Percentiles rank a stretch among this genome's conserved stretches.
Conservation (phyloP, 1,140 invertebrate species). For the Drosophila melanica region DNA sequence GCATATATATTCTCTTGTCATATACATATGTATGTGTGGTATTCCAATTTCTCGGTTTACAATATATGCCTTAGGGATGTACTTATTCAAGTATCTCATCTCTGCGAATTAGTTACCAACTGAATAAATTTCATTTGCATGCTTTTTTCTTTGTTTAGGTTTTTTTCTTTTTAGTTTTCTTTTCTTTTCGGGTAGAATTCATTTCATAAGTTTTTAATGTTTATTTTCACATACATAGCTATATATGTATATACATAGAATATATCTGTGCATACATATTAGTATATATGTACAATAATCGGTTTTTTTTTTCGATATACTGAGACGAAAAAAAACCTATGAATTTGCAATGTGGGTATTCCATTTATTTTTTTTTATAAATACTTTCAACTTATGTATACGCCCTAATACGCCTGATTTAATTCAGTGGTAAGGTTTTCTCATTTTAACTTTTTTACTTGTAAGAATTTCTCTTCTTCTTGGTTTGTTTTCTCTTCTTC, state of each 20-base stretch:
- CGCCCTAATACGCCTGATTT: constrained; percentile 44
- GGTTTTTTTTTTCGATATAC: constrained; percentile 11
- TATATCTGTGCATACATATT: constrained; percentile 2
- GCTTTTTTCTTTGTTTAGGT: neutral
- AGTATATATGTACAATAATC: constrained; percentile 27
- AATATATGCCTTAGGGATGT: constrained; percentile 24
- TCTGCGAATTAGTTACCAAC: constrained; percentile 17
- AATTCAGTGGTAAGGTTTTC: constrained; percentile 43
- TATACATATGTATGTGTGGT: constrained; percentile 12
- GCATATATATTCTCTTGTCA: constrained; percentile 23
- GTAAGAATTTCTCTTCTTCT: constrained; percentile 44
- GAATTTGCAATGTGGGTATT: constrained; percentile 30
- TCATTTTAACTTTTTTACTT: constrained; percentile 34
- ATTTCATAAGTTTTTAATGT: constrained; percentile 36
- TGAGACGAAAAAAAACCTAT: constrained; percentile 29
- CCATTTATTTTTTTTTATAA: constrained; percentile 34
- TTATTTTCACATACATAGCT: constrained; percentile 35
- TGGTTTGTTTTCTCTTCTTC: constrained; percentile 36
- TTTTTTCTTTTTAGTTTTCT: neutral
- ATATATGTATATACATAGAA: constrained; percentile 14
- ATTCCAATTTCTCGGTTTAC: constrained; percentile 30
- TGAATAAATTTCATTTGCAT: constrained; percentile 15
- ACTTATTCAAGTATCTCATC: constrained; percentile 8
- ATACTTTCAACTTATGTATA: constrained; percentile 7
- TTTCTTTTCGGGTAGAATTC: constrained; percentile 10